Percentiles rank a stretch among this genome's conserved stretches.
Evolutionary conservation across 2,113 vertebrate species (phyloP).

Genomic region (Nothoprocta pentlandii): DNA sequence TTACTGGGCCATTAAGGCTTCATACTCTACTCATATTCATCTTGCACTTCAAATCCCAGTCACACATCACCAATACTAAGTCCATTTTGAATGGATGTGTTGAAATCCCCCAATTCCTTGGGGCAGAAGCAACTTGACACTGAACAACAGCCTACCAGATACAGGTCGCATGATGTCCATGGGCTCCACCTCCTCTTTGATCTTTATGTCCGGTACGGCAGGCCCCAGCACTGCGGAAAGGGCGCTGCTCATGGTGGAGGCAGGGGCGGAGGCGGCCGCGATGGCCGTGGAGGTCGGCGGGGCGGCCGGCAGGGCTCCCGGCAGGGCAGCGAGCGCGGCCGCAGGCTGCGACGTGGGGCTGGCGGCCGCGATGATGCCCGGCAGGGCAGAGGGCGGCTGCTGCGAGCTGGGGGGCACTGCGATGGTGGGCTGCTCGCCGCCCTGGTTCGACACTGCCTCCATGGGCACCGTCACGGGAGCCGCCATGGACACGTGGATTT

Average conservation of each 20-base stretch:
- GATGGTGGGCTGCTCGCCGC: slow-evolving; percentile 85
- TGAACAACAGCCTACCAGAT: slow-evolving; percentile 74
- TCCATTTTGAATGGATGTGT: neutral
- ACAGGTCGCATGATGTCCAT: slow-evolving; percentile 87
- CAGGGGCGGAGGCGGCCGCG: slow-evolving; percentile 87
- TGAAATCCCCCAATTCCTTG: neutral
- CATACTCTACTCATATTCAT: neutral
- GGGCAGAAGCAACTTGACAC: neutral
- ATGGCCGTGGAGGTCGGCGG: slow-evolving; percentile 85
- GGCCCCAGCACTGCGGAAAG: slow-evolving; percentile 86
- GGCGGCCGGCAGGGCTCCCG: slow-evolving; percentile 84
- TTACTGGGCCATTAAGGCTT: neutral
- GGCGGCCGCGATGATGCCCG: slow-evolving; percentile 86
- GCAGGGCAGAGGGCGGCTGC: slow-evolving; percentile 90
- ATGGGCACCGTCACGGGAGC: slow-evolving; percentile 89
- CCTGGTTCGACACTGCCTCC: slow-evolving; percentile 88
- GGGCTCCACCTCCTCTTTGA: slow-evolving; percentile 92
- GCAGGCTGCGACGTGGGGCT: slow-evolving; percentile 89
- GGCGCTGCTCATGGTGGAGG: slow-evolving; percentile 83
- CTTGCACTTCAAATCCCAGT: neutral
- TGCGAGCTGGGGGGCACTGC: slow-evolving; percentile 81
- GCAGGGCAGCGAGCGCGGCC: slow-evolving; percentile 84
- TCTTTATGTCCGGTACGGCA: slow-evolving; percentile 87
- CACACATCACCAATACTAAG: neutral
- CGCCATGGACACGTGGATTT: slow-evolving; percentile 92